Percentiles rank a stretch among this genome's conserved stretches.
phyloP scores from a whole-genome alignment of 2,888 invertebrate species.

The Hofmannophila pseudospretella region DNA sequence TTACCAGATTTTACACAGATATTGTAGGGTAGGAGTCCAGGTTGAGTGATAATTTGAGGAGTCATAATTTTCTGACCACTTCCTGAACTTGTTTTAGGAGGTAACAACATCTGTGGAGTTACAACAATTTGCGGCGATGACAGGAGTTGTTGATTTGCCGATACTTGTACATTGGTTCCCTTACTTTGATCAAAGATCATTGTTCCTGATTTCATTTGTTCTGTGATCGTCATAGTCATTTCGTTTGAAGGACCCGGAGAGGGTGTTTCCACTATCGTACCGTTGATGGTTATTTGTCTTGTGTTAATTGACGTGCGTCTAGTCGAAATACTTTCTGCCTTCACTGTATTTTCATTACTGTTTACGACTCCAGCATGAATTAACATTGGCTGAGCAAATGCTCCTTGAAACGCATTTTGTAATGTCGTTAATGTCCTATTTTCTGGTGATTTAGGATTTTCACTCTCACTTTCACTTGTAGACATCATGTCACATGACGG shows the following conservation, averaged over 20 bases:
- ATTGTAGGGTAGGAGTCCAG: slow-evolving; percentile 64
- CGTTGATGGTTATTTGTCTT: slow-evolving; percentile 72
- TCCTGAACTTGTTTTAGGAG: slow-evolving; percentile 62
- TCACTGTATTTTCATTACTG: slow-evolving; percentile 61
- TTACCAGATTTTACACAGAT: slow-evolving; percentile 71
- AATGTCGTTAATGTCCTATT: slow-evolving; percentile 69
- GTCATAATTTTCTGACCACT: slow-evolving; percentile 60
- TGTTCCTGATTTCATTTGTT: slow-evolving; percentile 70
- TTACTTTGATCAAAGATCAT: slow-evolving; percentile 70
- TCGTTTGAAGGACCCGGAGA: slow-evolving; percentile 72
- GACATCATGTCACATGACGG: slow-evolving; percentile 87
- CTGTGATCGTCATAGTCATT: slow-evolving; percentile 72
- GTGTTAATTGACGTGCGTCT: slow-evolving; percentile 72
- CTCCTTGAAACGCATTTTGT: slow-evolving; percentile 71
- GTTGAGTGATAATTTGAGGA: slow-evolving; percentile 68
- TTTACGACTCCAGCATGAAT: slow-evolving; percentile 70
- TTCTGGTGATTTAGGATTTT: slow-evolving; percentile 78
- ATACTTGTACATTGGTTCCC: slow-evolving; percentile 66
- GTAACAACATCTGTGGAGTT: slow-evolving; percentile 69
- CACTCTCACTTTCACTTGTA: slow-evolving; percentile 90
- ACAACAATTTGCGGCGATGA: slow-evolving; percentile 73
- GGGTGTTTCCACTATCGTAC: slow-evolving; percentile 73
- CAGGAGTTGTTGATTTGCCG: slow-evolving; percentile 61
- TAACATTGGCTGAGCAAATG: slow-evolving; percentile 71
- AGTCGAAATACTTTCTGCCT: slow-evolving; percentile 70